Base-by-base conservation (phyloP, 2,888 invertebrate genomes). In the Gastracanthus pulcherrimus region DNA sequence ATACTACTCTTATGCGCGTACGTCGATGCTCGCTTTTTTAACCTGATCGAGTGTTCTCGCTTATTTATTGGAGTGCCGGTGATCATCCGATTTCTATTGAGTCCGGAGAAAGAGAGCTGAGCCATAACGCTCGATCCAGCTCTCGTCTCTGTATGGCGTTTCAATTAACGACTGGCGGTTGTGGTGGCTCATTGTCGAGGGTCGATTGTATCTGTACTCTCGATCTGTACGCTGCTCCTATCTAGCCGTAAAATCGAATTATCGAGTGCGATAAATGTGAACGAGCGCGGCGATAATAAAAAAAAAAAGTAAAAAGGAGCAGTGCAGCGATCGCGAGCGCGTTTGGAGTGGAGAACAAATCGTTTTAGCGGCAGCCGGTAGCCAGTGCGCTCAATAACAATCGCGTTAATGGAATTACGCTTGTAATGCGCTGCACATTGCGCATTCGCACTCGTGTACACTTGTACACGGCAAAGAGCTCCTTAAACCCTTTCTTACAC, bases 181-280 rank as follows among this genome's bases (percentile, higher is more conserved):
- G 23, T 55, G 55, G 9, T 3, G 36, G 36, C 26, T 74, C 66
- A 48, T 66, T 74, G 70, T 76, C 55, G 64, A 62, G 60, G 60
- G 66, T 19, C 3, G 48, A 67, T 60, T 66, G 81, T 82, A 76
- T 67, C 80, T 72, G 2, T 4, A n/a, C 36, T 55, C 16, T 64
- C 34, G 26, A 31, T 60, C 69, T 60, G 19, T 13, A 31, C 38
- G 19, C 58, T 23, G 5, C 51, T 60, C 16, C 71, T 76, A 76
- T 76, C 76, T 19, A 38, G 19, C 34, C 58, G 66, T 58, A 26
- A 66, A 72, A 81, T 76, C 71, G 48, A 67, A 67, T 71, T 80
- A 71, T 69, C 62, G 58, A 23, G 23, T 34, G 7, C 67, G 60
- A 69, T 74, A 80, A 75, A 66, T 36, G 34, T 19, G 58, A 38